These are phyloP conservation scores for Ridgeia piscesae DNA, from an alignment of 1,140 invertebrate genomes.

Conservation along the genomic window DNA sequence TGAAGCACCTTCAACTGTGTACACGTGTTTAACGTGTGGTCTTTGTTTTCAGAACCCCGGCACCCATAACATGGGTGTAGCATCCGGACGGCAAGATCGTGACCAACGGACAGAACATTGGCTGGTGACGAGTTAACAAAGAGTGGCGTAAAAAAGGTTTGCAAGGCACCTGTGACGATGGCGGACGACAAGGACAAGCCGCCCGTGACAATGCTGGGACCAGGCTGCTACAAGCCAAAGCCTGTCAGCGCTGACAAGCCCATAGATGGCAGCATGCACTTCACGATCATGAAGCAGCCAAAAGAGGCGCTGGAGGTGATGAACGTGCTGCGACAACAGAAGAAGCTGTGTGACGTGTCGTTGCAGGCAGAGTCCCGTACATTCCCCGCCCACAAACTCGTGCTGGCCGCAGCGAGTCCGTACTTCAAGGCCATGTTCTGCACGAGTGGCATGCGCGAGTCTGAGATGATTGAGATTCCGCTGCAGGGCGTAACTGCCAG, in stretches of 20 bases:
- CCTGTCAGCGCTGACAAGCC: constrained; percentile 47
- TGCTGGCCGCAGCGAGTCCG: constrained; percentile 53
- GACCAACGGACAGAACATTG: neutral
- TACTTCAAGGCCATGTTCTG: constrained; percentile 88
- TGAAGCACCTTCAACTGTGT: too few species aligned
- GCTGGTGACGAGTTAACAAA: neutral
- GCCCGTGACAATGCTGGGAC: neutral
- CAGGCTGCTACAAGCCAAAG: constrained; percentile 49
- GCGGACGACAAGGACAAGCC: neutral
- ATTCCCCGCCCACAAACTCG: constrained; percentile 53
- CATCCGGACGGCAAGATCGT: neutral
- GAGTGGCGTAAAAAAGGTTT: neutral
- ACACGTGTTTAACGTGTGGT: neutral
- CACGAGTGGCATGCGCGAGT: constrained; percentile 88
- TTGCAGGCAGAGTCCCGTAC: constrained; percentile 47
- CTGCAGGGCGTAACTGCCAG: constrained; percentile 85
- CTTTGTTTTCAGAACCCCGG: neutral
- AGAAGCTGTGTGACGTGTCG: constrained; percentile 74
- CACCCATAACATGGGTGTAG: neutral
- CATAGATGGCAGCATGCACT: constrained; percentile 75
- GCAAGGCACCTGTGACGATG: neutral
- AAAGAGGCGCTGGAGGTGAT: constrained; percentile 84
- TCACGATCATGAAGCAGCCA: constrained; percentile 80
- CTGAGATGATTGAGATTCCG: constrained; percentile 80
- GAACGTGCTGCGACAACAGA: constrained; percentile 83